Evolutionary conservation across 2,113 vertebrate genomes (phyloP), one percentile per base, ranked within the genome.

Genomic region (Periophthalmodon schlosseri): DNA sequence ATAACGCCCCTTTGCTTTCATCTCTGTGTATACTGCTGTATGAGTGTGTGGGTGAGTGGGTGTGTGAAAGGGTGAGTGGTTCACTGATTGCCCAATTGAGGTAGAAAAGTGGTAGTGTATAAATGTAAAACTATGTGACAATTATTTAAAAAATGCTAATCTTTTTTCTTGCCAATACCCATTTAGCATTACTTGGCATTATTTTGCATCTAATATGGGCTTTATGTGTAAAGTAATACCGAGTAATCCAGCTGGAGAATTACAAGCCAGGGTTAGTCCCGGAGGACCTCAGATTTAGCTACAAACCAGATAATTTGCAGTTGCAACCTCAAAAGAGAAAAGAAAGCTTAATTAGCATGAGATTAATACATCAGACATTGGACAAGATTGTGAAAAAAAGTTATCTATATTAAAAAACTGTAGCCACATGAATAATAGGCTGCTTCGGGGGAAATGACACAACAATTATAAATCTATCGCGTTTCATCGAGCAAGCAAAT

Each of bases 401-500:
- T 65, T 44, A n/a, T 65, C 20, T 65, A 13, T 44, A 65, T 65
- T 61, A 14, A 75, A 82, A 63, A 64, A 70, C 16, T 21, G 23
- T 39, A 5, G 60, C 28, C 44, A 24, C 60, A 49, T 70, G 47
- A 74, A 69, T 75, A 58, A 72, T 46, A 16, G n/a, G 16, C 49
- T 5, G 28, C 49, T 75, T 66, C 72, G 10, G 61, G 61, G 57
- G 34, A 24, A 6, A 3, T 63, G 70, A 3, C n/a, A 72, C 34
- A 76, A 23, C 57, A 10, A 72, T 2, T 49, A 63, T 66, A 52
- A 20, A 56, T 20, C 39, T 9, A 18, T 28, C 36, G 11, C 65
- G 36, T 63, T 73, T 69, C n/a, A 61, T 6, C 68, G 33, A 61
- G 46, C 0, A 16, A 61, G 56, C 5, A 70, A 60, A 5, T 47